A percentile compares a stretch with the other conserved stretches of the same genome.
phyloP scores from a whole-genome alignment of 2,888 invertebrate genomes.

The Pterobdella sp. region DNA sequence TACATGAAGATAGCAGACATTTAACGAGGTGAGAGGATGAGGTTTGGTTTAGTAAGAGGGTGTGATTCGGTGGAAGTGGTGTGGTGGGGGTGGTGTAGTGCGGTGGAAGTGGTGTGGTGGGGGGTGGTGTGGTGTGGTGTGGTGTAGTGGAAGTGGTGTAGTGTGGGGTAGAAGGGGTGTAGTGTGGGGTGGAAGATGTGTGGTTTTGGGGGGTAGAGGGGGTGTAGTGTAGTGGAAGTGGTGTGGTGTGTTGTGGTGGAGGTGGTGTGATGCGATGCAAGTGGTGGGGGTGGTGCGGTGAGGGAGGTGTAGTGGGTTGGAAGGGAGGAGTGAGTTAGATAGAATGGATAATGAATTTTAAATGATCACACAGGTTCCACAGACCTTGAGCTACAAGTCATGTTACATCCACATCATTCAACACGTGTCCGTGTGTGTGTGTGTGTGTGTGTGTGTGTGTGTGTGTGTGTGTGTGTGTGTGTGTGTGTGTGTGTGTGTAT shows the following conservation, averaged over 20 bases:
- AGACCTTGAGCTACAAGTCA: no score
- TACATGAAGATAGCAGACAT: not conserved
- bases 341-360: no score
- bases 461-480: constrained; percentile 24
- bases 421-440: constrained; percentile 21
- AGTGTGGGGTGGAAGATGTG: not conserved
- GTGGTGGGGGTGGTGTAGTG: not conserved
- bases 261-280: not conserved
- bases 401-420: no score
- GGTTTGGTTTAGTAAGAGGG: not conserved
- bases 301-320: not conserved
- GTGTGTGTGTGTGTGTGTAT: constrained; percentile 10
- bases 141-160: not conserved
- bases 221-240: not conserved
- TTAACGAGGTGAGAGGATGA: not conserved
- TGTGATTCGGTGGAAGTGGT: not conserved
- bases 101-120: not conserved
- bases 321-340: not conserved
- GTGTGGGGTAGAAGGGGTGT: not conserved
- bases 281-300: not conserved
- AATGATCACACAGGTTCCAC: no score
- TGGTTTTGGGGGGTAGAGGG: not conserved
- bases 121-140: not conserved
- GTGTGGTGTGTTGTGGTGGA: constrained; percentile 2
- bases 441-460: constrained; percentile 25